Evolutionary conservation across 2,888 invertebrate species (phyloP).

Genomic region (Coecobrya sp.): DNA sequence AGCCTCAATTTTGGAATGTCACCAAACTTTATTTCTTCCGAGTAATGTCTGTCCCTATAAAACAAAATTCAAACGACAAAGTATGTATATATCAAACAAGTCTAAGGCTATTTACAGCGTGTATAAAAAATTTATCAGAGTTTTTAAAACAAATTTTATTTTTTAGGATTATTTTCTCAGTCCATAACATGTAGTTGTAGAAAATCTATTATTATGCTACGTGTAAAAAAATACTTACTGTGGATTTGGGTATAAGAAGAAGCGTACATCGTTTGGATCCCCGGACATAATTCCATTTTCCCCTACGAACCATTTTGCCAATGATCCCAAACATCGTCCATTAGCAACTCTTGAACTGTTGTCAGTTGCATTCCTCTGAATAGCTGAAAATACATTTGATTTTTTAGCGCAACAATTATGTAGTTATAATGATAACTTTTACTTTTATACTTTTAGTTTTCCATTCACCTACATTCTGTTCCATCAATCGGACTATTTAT

Average conservation of each 20-base stretch:
- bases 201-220: too few species aligned
- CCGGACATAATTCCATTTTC: conserved; percentile 44
- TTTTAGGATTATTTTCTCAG: too few species aligned
- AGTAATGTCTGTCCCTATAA: conserved; percentile 16
- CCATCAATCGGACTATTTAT: neutral
- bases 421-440: too few species aligned
- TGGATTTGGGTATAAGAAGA: conserved; percentile 58
- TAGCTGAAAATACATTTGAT: neutral
- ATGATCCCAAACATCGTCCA: neutral
- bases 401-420: too few species aligned
- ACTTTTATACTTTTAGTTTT: too few species aligned
- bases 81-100: too few species aligned
- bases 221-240: too few species aligned
- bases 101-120: too few species aligned
- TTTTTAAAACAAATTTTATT: too few species aligned
- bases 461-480: conserved; percentile 44
- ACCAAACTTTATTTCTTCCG: conserved; percentile 48
- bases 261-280: conserved; percentile 58
- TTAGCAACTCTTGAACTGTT: conserved; percentile 1
- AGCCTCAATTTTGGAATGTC: conserved; percentile 20
- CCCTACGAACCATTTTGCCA: neutral
- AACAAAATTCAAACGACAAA: neutral
- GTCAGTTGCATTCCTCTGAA: neutral
- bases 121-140: too few species aligned
- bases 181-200: too few species aligned